Evolutionary conservation across 2,797 vertebrate species (phyloP).

Genomic region (Neosilurus hyrtlii): DNA sequence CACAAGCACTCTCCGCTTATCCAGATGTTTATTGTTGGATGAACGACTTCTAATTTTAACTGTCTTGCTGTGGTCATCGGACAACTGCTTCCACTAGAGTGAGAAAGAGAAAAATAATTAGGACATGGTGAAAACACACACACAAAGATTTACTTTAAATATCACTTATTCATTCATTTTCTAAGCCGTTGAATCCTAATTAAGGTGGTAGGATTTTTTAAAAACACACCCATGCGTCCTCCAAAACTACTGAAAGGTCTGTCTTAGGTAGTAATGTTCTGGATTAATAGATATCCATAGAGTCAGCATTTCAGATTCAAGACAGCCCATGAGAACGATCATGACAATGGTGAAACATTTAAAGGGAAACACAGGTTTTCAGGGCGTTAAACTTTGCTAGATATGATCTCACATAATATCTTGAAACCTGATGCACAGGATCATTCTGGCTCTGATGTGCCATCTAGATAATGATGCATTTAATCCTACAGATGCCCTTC

Average conservation of each 20-base stretch:
- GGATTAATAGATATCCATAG: background rate
- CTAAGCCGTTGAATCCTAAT: no score
- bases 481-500: background rate
- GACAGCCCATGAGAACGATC: background rate
- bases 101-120: background rate
- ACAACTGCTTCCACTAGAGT: slow-evolving; percentile 19
- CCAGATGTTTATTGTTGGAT: background rate
- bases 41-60: background rate
- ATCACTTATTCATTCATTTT: no score
- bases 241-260: background rate
- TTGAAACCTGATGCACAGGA: background rate
- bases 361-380: background rate
- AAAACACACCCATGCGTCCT: background rate
- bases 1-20: background rate
- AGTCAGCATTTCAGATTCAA: background rate
- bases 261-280: background rate
- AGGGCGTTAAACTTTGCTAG: background rate
- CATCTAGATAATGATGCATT: background rate
- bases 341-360: background rate
- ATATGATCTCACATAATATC: background rate
- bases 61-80: background rate
- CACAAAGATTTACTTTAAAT: background rate
- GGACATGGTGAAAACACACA: background rate
- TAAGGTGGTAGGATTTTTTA: no score
- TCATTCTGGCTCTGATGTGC: background rate